Base-by-base conservation (phyloP, 2,113 vertebrate genomes). In the Opisthocomus hoazin region DNA sequence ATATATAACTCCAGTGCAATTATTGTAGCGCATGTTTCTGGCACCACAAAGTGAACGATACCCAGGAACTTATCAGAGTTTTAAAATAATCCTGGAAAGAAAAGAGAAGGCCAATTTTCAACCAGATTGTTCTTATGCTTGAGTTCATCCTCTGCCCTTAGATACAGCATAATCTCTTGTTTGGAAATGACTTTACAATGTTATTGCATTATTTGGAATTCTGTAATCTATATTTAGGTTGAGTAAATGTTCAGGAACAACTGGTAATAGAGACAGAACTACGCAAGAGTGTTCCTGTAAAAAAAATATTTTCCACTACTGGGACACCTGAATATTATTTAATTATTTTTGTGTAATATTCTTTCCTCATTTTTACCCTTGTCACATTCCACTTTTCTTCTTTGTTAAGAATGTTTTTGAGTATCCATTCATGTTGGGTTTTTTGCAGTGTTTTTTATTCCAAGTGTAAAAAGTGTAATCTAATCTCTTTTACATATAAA, bases 211-310 rank as follows among this genome's bases (percentile, higher is more conserved):
- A 64, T 79, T 48, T 75, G 13, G 15, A 23, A 65, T 65, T 83
- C 75, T 71, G 30, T 45, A 45, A 58, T 63, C 32, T 63, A 10
- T 30, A 57, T 50, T 84, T 58, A 77, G 19, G 29, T 29, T 69
- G 29, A 41, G 22, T 63, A 87, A 73, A 74, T 37, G 4, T 45
- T 90, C 41, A 79, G 15, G 26, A 90, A 14, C 3, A 69, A 77
- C 7, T 18, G 26, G 17, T 12, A 80, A 41, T 5, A 36, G 11
- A 46, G 24, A 73, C 9, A 82, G 45, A 80, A 80, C 21, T 14
- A 36, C 3, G 1, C 2, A 51, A 19, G 4, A 48, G 5, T 16
- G 4, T 37, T 69, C 45, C 5, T 16, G 3, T 36, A 71, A 30
- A 2, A 78, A 57, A 88, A 82, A 14, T 48, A 58, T 65, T 88